These are phyloP conservation scores for Eulemur mongoz DNA, from an alignment of 2,797 vertebrate genomes.

Conservation along the genomic window DNA sequence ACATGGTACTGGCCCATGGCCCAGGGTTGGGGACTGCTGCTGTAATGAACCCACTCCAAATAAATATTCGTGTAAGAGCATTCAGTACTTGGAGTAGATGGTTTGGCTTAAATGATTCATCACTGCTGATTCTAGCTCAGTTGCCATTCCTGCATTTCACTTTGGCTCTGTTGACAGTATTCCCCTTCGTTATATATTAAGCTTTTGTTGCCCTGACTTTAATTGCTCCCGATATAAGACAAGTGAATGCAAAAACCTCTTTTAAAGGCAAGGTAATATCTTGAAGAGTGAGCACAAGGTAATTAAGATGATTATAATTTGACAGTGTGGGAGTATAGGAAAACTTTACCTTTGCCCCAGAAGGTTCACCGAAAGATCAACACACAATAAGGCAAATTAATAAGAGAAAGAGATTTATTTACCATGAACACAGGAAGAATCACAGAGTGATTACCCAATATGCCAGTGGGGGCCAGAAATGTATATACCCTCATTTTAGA, in stretches of 20 bases:
- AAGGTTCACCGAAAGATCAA: no score
- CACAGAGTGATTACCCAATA: no score
- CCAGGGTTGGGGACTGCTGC: no score
- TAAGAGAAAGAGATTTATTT: no score
- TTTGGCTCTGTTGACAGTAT: background rate
- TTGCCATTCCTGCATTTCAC: background rate
- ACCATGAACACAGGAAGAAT: no score
- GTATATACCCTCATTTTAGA: no score
- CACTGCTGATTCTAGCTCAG: background rate
- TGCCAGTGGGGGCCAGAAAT: no score
- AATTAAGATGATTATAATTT: background rate
- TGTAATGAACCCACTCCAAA: background rate
- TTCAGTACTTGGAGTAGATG: background rate
- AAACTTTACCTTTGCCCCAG: no score
- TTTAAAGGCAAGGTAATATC: constrained; percentile 36
- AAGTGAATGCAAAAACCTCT: background rate
- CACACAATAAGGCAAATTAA: no score
- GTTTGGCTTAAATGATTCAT: constrained; percentile 24
- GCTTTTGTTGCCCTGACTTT: background rate
- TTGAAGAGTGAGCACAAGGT: background rate
- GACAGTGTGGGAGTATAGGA: background rate
- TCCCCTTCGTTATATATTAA: background rate
- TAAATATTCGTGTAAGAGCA: constrained; percentile 18
- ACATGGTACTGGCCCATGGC: no score
- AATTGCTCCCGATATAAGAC: background rate